phyloP scores from a whole-genome alignment of 1,140 invertebrate genomes.

The Eumeta japonica region DNA sequence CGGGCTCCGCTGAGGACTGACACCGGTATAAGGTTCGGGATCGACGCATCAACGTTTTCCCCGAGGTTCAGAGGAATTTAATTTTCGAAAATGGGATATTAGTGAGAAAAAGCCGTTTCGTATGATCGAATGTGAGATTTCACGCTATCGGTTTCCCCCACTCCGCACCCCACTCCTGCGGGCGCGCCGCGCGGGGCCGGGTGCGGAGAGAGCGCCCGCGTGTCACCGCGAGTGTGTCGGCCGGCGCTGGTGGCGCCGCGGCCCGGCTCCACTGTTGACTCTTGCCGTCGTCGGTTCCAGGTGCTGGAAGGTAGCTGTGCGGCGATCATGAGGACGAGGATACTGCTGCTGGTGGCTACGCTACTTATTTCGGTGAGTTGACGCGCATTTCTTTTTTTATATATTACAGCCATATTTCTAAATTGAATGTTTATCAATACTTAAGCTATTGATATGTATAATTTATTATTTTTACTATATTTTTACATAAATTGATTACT shows the following conservation, averaged over 20 bases:
- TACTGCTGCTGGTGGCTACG: conserved; percentile 38
- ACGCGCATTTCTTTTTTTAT: conserved; percentile 6
- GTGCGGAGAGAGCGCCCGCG: conserved; percentile 9
- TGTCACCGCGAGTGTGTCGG: conserved; percentile 11
- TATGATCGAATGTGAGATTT: too few species aligned
- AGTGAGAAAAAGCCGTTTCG: too few species aligned
- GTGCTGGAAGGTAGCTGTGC: conserved; percentile 35
- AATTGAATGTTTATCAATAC: too few species aligned
- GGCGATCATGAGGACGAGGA: conserved; percentile 49
- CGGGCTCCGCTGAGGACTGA: too few species aligned
- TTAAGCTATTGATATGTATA: too few species aligned
- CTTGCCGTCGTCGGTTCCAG: conserved; percentile 48
- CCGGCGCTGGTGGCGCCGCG: conserved; percentile 14
- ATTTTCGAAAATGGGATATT: too few species aligned
- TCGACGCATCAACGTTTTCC: too few species aligned
- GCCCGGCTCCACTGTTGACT: too few species aligned
- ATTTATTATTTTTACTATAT: too few species aligned
- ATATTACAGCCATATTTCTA: conserved; percentile 8
- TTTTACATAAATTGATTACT: too few species aligned
- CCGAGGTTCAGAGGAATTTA: too few species aligned
- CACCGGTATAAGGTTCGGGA: too few species aligned
- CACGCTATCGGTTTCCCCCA: conserved; percentile 32
- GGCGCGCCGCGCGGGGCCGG: conserved; percentile 6
- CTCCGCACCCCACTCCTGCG: conserved; percentile 13
- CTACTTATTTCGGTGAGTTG: conserved; percentile 45